Conservation (phyloP, 1,140 invertebrate genomes). For the Drosophila repleta region DNA sequence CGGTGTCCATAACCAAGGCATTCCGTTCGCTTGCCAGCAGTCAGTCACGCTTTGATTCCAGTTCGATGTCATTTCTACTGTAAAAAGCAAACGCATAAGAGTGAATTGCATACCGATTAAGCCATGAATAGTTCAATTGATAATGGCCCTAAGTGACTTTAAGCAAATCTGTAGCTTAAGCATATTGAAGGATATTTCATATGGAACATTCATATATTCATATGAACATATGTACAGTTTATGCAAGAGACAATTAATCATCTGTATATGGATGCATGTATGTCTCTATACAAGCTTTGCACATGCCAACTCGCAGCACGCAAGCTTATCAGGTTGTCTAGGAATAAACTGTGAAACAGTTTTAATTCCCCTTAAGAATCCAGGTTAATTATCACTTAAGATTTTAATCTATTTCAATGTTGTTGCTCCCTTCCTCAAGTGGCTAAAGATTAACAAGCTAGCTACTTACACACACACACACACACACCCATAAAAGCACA, state of each 20-base stretch:
- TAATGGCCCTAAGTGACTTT: too few relatives aligned
- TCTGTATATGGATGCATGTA: too few relatives aligned
- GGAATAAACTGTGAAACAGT: background rate
- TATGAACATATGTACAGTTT: too few relatives aligned
- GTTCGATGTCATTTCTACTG: conserved; percentile 13
- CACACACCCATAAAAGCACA: background rate
- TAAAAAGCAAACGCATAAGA: too few relatives aligned
- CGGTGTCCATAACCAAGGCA: conserved; percentile 2
- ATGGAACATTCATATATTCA: too few relatives aligned
- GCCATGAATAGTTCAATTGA: too few relatives aligned
- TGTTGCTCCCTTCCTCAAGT: background rate
- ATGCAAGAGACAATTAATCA: too few relatives aligned
- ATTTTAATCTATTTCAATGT: conserved; percentile 23
- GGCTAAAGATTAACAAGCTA: conserved; percentile 21
- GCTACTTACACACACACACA: background rate
- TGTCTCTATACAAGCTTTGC: too few relatives aligned
- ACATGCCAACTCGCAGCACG: background rate
- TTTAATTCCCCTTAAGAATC: conserved; percentile 4
- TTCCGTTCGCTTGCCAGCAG: background rate
- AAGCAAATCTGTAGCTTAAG: too few relatives aligned
- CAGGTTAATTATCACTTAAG: conserved; percentile 28
- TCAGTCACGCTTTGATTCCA: background rate
- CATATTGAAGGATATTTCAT: too few relatives aligned
- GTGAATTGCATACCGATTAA: too few relatives aligned
- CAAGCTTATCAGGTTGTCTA: background rate